Percentiles rank a stretch among this genome's conserved stretches.
Evolutionary conservation across 2,113 vertebrate species (phyloP).

Genomic region (Stegastes partitus): DNA sequence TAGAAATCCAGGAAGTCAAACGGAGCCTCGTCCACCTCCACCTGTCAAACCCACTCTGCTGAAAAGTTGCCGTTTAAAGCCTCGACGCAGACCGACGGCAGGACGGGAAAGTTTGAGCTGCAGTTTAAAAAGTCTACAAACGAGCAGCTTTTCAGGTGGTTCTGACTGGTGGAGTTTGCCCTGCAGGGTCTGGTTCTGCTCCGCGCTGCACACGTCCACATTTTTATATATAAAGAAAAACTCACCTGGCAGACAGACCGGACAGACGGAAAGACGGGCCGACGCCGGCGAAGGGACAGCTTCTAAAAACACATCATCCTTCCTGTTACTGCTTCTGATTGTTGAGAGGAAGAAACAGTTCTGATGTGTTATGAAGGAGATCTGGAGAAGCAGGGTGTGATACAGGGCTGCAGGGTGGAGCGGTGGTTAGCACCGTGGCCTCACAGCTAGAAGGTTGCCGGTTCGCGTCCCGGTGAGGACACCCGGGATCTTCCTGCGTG

Average conservation of each 20-base stretch:
- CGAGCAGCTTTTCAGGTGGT: not conserved
- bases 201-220: not conserved
- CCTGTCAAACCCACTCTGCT: conserved; percentile 15
- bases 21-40: not conserved
- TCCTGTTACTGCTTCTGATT: conserved; percentile 2
- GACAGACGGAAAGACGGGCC: conserved; percentile 28
- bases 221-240: conserved; percentile 18
- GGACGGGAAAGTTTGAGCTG: not conserved
- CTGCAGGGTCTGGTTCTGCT: not conserved
- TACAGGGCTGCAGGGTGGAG: too few relatives aligned
- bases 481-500: too few relatives aligned
- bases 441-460: too few relatives aligned
- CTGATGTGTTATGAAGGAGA: not conserved
- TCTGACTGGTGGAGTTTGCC: too few relatives aligned
- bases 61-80: conserved; percentile 8
- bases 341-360: too few relatives aligned
- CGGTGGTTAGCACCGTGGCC: too few relatives aligned
- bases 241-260: not conserved
- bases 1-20: conserved; percentile 24
- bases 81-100: not conserved
- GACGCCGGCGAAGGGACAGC: conserved; percentile 20
- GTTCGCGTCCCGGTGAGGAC: too few relatives aligned
- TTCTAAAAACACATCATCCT: not conserved
- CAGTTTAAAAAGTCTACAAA: conserved; percentile 6
- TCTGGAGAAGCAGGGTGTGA: not conserved